Evolutionary conservation across 2,888 invertebrate species (phyloP), one percentile per base, ranked within the genome.

Genomic region (Gastrophysa polygoni): DNA sequence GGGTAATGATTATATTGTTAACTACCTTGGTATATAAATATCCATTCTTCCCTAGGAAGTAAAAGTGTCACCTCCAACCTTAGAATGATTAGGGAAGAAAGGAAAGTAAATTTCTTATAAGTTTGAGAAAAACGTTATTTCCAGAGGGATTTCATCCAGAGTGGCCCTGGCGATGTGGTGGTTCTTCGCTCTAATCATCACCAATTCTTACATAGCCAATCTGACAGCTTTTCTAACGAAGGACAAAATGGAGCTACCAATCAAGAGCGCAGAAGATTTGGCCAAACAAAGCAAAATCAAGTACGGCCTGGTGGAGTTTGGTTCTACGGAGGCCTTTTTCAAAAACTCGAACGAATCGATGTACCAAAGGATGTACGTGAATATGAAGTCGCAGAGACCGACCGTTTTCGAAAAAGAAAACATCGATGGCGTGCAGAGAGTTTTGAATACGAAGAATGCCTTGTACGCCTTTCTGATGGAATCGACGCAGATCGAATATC

Each of bases 401-500:
- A 87, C 89, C 0, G 95, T 96, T 0, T 96, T 95, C 79, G 89
- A 90, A 5, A 87, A 86, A 64, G 89, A 86, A 72, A 97, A 96
- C 77, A 87, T 88, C 18, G 93, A 94, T 75, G 98, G 97, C 0
- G 89, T 95, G 0, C 91, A 93, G 7, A 85, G 94, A 66, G 97
- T 97, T 0, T 75, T 86, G 54, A 90, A 89, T 78, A 89, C 88
- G n/a, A 92, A 91, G 78, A 87, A 91, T 59, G 87, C 89, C 60
- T 85, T 85, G 44, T 99, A 96, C 79, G 98, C 98, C 1, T 98
- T 92, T 80, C 85, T 99, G 50, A 97, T 98, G 95, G 98, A 99
- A 83, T 96, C 96, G 1, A 92, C 96, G 0, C 91, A 92, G 1
- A 91, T 98, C 68, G 98, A 99, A 80, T 99, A 96, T 81, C 90